phyloP scores from a whole-genome alignment of 1,140 invertebrate genomes.

The Drosophila takahashii region DNA sequence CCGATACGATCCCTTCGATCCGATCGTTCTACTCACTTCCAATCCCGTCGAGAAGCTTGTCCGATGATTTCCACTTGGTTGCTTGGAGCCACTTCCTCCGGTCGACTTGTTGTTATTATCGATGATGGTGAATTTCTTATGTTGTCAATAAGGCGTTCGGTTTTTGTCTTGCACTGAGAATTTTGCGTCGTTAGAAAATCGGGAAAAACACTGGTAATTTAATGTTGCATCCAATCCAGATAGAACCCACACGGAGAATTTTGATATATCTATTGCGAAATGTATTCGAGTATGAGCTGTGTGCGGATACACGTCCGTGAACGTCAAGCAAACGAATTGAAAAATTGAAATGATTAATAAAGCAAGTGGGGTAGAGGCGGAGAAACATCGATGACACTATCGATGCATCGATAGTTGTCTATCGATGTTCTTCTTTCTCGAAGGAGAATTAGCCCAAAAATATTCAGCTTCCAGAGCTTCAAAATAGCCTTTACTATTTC shows the following conservation, averaged over 20 bases:
- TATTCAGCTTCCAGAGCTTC: no score
- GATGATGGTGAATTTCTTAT: slow-evolving; percentile 8
- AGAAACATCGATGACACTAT: slow-evolving; percentile 8
- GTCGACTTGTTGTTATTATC: slow-evolving; percentile 25
- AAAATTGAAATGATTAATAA: slow-evolving; percentile 65
- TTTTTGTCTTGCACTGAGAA: slow-evolving; percentile 67
- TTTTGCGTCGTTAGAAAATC: slow-evolving; percentile 60
- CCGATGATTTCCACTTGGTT: slow-evolving; percentile 3
- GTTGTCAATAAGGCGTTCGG: slow-evolving; percentile 12
- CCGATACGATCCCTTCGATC: background rate
- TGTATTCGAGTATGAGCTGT: slow-evolving; percentile 63
- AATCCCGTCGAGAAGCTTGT: slow-evolving; percentile 27
- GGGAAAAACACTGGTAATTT: slow-evolving; percentile 66
- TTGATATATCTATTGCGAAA: slow-evolving; percentile 73
- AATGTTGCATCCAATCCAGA: slow-evolving; percentile 59
- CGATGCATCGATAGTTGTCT: background rate
- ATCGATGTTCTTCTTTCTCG: background rate
- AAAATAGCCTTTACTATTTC: background rate
- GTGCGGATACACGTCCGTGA: slow-evolving; percentile 66
- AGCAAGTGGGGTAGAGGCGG: slow-evolving; percentile 29
- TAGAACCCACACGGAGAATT: slow-evolving; percentile 72
- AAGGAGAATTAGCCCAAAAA: background rate
- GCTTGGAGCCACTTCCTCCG: slow-evolving; percentile 22
- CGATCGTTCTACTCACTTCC: slow-evolving; percentile 55
- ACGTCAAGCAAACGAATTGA: slow-evolving; percentile 76